These are phyloP conservation scores for Guaruba guarouba DNA, from an alignment of 2,113 vertebrate genomes.

Conservation along the genomic window DNA sequence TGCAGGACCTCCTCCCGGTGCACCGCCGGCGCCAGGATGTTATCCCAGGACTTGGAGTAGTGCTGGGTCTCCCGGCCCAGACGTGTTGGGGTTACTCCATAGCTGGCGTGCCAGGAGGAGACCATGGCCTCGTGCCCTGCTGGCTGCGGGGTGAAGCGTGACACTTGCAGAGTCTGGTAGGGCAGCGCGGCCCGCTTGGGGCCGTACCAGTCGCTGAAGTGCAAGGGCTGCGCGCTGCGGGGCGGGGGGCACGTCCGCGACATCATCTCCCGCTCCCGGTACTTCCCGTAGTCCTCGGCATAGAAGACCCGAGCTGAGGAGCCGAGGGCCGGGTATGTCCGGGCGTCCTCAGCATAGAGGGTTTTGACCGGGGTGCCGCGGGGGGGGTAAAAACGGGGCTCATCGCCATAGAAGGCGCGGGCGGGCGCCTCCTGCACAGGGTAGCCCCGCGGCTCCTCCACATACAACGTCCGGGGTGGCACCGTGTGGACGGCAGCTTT, in stretches of 20 bases:
- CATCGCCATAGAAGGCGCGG: slow-evolving; percentile 81
- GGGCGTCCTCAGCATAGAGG: slow-evolving; percentile 75
- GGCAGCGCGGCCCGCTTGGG: slow-evolving; percentile 75
- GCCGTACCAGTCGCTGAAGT: slow-evolving; percentile 85
- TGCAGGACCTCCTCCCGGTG: slow-evolving; percentile 82
- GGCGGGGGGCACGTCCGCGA: slow-evolving; percentile 73
- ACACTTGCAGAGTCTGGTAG: slow-evolving; percentile 77
- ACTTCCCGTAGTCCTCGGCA: slow-evolving; percentile 79
- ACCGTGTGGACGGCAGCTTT: slow-evolving; percentile 59
- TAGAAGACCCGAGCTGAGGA: slow-evolving; percentile 76
- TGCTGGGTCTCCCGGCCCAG: slow-evolving; percentile 84
- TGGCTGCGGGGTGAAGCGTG: slow-evolving; percentile 72
- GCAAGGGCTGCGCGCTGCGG: slow-evolving; percentile 74
- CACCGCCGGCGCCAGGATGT: slow-evolving; percentile 82
- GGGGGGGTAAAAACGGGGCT: slow-evolving; percentile 59
- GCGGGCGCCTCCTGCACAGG: slow-evolving; percentile 78
- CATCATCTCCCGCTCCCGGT: slow-evolving; percentile 79
- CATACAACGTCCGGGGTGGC: slow-evolving; percentile 73
- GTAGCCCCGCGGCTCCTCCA: slow-evolving; percentile 80
- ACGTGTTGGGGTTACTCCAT: slow-evolving; percentile 70
- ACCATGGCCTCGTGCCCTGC: slow-evolving; percentile 72
- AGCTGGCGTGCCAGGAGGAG: slow-evolving; percentile 80
- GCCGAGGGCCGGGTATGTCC: slow-evolving; percentile 72
- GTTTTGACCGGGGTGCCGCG: slow-evolving; percentile 75
- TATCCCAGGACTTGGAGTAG: slow-evolving; percentile 95